Conservation (phyloP, 2,888 invertebrate genomes). For the Patella ulyssiponensis region DNA sequence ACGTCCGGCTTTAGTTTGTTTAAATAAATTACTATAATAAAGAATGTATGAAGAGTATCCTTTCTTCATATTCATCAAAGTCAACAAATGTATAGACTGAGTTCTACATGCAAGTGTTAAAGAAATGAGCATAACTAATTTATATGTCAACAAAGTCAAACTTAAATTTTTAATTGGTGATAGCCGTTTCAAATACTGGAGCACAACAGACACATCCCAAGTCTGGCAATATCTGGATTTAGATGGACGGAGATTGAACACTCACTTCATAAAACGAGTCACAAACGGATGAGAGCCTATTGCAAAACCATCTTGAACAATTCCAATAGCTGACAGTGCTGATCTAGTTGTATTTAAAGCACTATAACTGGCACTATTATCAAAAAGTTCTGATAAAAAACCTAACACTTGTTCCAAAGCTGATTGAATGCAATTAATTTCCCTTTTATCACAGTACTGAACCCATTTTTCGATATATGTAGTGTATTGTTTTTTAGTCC, state of each 20-base stretch:
- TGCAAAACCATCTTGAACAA: constrained; percentile 24
- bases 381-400: constrained; percentile 20
- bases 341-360: constrained; percentile 26
- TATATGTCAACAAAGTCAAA: constrained; percentile 25
- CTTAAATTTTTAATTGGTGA: constrained; percentile 5
- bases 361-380: constrained; percentile 22
- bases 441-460: constrained; percentile 22
- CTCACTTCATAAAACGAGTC: constrained; percentile 21
- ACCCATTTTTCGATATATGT: constrained; percentile 32
- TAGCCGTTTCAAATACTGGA: constrained; percentile 20
- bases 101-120: constrained; percentile 26
- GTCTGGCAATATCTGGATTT: constrained; percentile 26
- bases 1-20: constrained; percentile 14
- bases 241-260: constrained; percentile 29
- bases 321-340: constrained; percentile 25
- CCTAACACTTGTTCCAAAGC: constrained; percentile 9
- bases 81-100: constrained; percentile 20
- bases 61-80: constrained; percentile 13
- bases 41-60: constrained; percentile 21
- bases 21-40: constrained; percentile 21
- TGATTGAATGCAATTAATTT: constrained; percentile 19
- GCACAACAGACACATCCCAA: constrained; percentile 27
- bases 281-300: constrained; percentile 32
- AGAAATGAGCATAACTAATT: constrained; percentile 29
- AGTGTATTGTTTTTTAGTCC: constrained; percentile 27